Base-by-base conservation (phyloP, 2,113 vertebrate genomes). In the Albula goreensis region DNA sequence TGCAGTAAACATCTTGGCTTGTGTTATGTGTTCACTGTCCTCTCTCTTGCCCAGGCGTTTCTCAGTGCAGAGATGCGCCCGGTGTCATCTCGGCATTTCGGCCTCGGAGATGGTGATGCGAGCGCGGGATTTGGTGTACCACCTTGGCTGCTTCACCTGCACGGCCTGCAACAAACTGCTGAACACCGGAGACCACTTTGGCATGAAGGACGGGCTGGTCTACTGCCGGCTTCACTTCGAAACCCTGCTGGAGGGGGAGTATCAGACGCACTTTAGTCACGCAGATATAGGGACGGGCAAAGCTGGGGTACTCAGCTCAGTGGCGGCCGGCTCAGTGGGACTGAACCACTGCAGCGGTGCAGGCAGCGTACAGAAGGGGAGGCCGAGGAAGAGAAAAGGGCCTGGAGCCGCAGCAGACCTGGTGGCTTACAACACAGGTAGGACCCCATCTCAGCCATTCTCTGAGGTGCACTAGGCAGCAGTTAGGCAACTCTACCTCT, bases 101-200 rank as follows among this genome's bases (percentile, higher is more conserved):
- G 97, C 98, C 82, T 99, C 98, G 83, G 98, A 99, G 93, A 99
- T 99, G 98, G 98, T 99, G 93, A 99, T 99, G 98, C 96, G 98
- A 1, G 98, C 98, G 85, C 95, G 98, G 92, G 98, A 99, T 93
- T 95, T 98, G 94, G 98, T 99, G 86, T 99, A 99, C 93, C 98
- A 99, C 94, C 96, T 99, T 93, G 99, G 98, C 88, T 99, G 98
- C 92, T 99, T 99, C 95, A 99, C 98, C 74, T 99, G 98, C 95
- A 97, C 97, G 89, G 97, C 97, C 57, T 99, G 98, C 95, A 98
- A 97, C 97, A 98, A 98, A 95, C 98, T 97, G 97, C 95, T 99
- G 89, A 99, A 97, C 92, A 99, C 98, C 66, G 98, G 98, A 80
- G 98, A 99, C 92, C 98, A 99, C 95, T 99, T 99, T 93, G 98